phyloP scores from a whole-genome alignment of 2,113 vertebrate genomes.

The Triplophysa tibetana region DNA sequence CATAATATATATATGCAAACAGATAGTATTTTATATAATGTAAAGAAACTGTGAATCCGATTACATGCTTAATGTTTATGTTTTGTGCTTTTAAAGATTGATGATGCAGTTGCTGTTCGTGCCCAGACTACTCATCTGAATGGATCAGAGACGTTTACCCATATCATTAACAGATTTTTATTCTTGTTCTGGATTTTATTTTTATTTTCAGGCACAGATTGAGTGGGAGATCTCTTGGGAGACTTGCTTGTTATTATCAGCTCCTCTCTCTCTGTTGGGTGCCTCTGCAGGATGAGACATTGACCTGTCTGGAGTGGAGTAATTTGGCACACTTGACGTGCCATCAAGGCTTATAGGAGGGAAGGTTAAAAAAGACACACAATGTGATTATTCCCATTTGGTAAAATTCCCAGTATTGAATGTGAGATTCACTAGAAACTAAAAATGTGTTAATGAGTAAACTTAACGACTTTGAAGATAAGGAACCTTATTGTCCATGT shows the following conservation, averaged over 20 bases:
- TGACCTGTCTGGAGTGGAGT: constrained; percentile 14
- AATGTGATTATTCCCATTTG: background rate
- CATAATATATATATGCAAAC: background rate
- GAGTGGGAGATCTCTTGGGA: constrained; percentile 40
- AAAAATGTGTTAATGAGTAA: background rate
- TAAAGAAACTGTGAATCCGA: background rate
- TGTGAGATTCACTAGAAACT: background rate
- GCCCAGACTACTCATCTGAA: constrained; percentile 73
- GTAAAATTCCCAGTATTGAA: too few relatives aligned
- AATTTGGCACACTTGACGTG: constrained; percentile 23
- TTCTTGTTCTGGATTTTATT: constrained; percentile 37
- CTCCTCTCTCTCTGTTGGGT: background rate
- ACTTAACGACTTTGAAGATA: too few relatives aligned
- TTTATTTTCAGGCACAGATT: constrained; percentile 63
- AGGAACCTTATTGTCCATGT: too few relatives aligned
- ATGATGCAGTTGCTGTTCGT: constrained; percentile 75
- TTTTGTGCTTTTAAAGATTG: constrained; percentile 7
- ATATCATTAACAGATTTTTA: background rate
- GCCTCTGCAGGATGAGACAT: background rate
- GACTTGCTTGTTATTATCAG: constrained; percentile 3
- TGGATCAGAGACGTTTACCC: constrained; percentile 49
- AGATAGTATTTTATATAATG: background rate
- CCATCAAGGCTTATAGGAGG: constrained; percentile 21
- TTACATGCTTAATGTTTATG: background rate
- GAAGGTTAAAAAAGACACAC: background rate